phyloP scores from a whole-genome alignment of 2,888 invertebrate genomes.

The Hirtodrosophila confusa region DNA sequence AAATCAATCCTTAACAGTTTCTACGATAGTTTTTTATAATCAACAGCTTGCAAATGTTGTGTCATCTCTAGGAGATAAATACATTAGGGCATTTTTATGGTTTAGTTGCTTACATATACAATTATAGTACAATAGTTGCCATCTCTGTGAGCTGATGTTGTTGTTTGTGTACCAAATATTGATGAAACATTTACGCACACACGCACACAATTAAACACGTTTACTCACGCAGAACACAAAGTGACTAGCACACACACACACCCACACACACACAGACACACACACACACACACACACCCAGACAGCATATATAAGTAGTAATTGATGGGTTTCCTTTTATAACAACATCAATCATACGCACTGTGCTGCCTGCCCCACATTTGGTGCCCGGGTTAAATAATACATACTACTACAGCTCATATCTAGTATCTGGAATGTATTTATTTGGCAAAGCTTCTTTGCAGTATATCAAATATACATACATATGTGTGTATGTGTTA shows the following conservation, averaged over 20 bases:
- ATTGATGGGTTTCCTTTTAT: conserved; percentile 78
- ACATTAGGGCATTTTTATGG: conserved; percentile 62
- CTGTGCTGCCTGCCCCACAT: conserved; percentile 46
- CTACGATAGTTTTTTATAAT: conserved; percentile 11
- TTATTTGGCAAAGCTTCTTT: conserved; percentile 59
- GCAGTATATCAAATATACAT: conserved; percentile 48
- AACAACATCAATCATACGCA: conserved; percentile 78
- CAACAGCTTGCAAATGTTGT: neutral
- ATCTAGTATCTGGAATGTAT: conserved; percentile 47
- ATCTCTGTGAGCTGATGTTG: conserved; percentile 41
- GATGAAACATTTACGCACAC: conserved; percentile 77
- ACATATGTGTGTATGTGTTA: conserved; percentile 25
- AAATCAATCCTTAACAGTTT: too few species aligned
- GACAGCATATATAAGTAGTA: conserved; percentile 62
- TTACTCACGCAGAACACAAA: conserved; percentile 65
- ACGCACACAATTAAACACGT: conserved; percentile 77
- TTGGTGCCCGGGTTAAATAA: conserved; percentile 65
- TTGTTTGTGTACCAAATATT: conserved; percentile 73
- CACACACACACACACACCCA: conserved; percentile 28
- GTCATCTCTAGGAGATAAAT: conserved; percentile 46
- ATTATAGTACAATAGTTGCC: conserved; percentile 41
- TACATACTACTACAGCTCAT: conserved; percentile 37
- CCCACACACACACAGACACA: conserved; percentile 26
- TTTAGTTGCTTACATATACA: conserved; percentile 46
- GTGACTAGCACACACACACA: conserved; percentile 40